Evolutionary conservation across 2,797 vertebrate species (phyloP).

Genomic region (Anas bernieri): DNA sequence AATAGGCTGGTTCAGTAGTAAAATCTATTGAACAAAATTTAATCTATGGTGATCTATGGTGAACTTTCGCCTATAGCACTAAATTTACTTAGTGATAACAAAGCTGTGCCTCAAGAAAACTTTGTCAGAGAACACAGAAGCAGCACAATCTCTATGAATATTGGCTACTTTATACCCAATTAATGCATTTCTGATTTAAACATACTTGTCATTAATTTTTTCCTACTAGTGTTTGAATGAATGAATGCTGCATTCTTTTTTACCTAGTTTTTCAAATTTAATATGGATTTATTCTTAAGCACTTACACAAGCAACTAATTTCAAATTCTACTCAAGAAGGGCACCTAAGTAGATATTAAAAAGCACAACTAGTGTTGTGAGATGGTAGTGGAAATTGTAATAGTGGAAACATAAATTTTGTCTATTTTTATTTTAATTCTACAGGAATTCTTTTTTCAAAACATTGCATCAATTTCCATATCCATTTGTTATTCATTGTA

Average conservation of each 20-base stretch:
- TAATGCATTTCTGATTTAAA: not conserved
- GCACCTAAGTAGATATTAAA: conserved; percentile 33
- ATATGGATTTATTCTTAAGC: conserved; percentile 23
- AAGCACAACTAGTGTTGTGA: not conserved
- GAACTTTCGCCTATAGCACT: conserved; percentile 30
- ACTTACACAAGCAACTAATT: conserved; percentile 11
- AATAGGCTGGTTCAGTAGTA: conserved; percentile 27
- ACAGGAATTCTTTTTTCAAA: conserved; percentile 52
- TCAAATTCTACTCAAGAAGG: not conserved
- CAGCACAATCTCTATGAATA: not conserved
- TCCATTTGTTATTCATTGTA: conserved; percentile 64
- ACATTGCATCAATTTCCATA: conserved; percentile 57
- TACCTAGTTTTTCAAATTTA: conserved; percentile 1
- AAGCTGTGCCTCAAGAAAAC: not conserved
- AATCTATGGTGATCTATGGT: conserved; percentile 1
- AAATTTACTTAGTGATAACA: not conserved
- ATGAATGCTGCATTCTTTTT: not conserved
- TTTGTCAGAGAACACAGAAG: not conserved
- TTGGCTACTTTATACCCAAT: not conserved
- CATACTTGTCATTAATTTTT: not conserved
- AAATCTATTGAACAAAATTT: conserved; percentile 14
- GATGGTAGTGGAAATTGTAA: conserved; percentile 9
- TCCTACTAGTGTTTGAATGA: not conserved
- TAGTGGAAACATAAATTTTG: conserved; percentile 51
- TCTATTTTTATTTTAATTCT: conserved; percentile 57